Evolutionary conservation across 2,797 vertebrate genomes (phyloP).

Genomic region (Sebastes goodei): DNA sequence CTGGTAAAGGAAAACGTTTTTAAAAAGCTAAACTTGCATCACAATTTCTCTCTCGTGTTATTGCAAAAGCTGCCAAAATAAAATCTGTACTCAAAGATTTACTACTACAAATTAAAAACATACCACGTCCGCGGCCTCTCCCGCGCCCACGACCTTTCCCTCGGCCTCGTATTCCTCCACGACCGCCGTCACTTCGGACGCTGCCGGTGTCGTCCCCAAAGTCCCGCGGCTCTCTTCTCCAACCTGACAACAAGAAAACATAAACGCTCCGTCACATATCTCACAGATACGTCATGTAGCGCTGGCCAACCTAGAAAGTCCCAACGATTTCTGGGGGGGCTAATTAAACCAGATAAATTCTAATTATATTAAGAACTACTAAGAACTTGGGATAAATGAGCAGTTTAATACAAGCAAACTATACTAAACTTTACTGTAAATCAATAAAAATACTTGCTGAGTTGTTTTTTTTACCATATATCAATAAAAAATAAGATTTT

Average conservation of each 20-base stretch:
- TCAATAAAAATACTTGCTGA: neutral
- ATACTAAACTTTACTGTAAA: neutral
- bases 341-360: neutral
- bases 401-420: neutral
- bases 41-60: neutral
- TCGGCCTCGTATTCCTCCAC: slow-evolving; percentile 85
- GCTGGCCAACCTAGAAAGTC: neutral
- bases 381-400: neutral
- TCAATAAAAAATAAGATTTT: neutral
- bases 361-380: neutral
- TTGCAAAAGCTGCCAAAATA: too few species aligned
- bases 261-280: accelerated
- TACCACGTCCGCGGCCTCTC: slow-evolving; percentile 90
- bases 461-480: neutral
- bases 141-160: slow-evolving; percentile 90
- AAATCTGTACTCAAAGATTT: neutral
- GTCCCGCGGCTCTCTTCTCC: slow-evolving; percentile 88
- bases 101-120: neutral
- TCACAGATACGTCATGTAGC: neutral
- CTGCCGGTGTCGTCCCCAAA: slow-evolving; percentile 86
- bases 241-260: slow-evolving; percentile 73
- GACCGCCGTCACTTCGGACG: slow-evolving; percentile 84
- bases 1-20: neutral
- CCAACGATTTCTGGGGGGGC: neutral
- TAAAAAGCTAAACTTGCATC: neutral